Evolutionary conservation across 2,888 invertebrate species (phyloP), one percentile per base, ranked within the genome.

Genomic region (Stenurella melanura): DNA sequence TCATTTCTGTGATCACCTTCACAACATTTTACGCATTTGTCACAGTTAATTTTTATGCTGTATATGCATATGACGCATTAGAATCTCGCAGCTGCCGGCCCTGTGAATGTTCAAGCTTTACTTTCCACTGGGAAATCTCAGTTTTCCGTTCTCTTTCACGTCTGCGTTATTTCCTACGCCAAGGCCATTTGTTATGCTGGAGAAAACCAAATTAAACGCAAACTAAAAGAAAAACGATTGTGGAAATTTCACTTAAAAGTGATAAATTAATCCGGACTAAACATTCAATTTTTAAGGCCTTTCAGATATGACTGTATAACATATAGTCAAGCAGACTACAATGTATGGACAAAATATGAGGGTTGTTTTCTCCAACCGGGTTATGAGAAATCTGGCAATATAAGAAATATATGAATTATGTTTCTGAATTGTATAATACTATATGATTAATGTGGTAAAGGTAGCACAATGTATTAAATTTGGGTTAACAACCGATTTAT

Each of bases 161-260:
- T 66, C 64, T 72, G 56, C 71, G 30, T 61, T 61, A 2, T 61
- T 61, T 64, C 34, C 64, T 67, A n/a, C 26, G 21, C 30, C 15
- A 57, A 50, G 75, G 64, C 71, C 71, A 75, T 75, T 75, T 75
- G 75, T 72, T 71, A 64, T 71, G 66, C 60, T 19, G 58, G 30
- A 64, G 61, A 71, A 75, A 75, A 58, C 50, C 71, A 60, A 75
- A 75, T 71, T 64, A 75, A 75, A 75, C 26, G 30, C 38, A 58
- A 64, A 57, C 70, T 70, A 71, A 75, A 58, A 66, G 75, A 66
- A 75, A 75, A 75, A 71, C 75, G 71, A 75, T 75, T 71, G 17
- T 19, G 30, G 71, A 57, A 34, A 66, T 58, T 75, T 67, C 71
- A 71, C 75, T 75, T 34, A 75, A 50, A 42, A 50, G 64, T 75